Conservation (phyloP, 2,888 invertebrate genomes). For the Drosophila tanythrix region DNA sequence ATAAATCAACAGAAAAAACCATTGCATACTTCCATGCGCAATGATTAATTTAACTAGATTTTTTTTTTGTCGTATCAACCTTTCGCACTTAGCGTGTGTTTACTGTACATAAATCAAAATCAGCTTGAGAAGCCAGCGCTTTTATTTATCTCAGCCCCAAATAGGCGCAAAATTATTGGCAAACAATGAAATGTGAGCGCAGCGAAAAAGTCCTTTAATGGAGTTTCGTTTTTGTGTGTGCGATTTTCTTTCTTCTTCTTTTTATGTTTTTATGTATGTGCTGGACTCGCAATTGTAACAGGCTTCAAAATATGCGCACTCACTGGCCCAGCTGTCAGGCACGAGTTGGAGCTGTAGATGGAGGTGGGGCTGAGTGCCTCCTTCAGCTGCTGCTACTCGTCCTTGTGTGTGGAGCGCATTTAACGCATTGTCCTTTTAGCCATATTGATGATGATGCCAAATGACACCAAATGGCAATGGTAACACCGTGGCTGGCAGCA, state of each 20-base stretch:
- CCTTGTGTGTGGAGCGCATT: constrained; percentile 59
- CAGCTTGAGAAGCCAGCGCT: constrained; percentile 33
- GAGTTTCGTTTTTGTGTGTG: constrained; percentile 17
- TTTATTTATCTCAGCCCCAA: constrained; percentile 34
- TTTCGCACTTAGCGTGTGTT: constrained; percentile 19
- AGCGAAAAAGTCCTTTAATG: constrained; percentile 56
- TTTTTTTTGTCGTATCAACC: neutral
- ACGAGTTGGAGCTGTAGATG: neutral
- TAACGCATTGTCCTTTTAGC: constrained; percentile 82
- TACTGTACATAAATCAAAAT: constrained; percentile 53
- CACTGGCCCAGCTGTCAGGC: constrained; percentile 72
- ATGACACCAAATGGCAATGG: constrained; percentile 78
- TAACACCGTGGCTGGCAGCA: constrained; percentile 77
- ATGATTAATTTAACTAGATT: constrained; percentile 26
- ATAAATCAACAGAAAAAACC: constrained; percentile 45
- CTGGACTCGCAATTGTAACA: constrained; percentile 52
- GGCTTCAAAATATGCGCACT: constrained; percentile 74
- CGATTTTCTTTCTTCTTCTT: constrained; percentile 1
- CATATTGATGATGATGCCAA: constrained; percentile 81
- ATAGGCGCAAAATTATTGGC: constrained; percentile 48
- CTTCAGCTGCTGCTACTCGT: neutral
- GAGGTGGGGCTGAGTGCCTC: constrained; percentile 23
- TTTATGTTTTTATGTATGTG: constrained; percentile 12
- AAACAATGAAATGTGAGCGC: constrained; percentile 41
- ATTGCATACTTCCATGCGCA: constrained; percentile 44